phyloP scores from a whole-genome alignment of 2,113 vertebrate genomes.

The Tyrannus savana region DNA sequence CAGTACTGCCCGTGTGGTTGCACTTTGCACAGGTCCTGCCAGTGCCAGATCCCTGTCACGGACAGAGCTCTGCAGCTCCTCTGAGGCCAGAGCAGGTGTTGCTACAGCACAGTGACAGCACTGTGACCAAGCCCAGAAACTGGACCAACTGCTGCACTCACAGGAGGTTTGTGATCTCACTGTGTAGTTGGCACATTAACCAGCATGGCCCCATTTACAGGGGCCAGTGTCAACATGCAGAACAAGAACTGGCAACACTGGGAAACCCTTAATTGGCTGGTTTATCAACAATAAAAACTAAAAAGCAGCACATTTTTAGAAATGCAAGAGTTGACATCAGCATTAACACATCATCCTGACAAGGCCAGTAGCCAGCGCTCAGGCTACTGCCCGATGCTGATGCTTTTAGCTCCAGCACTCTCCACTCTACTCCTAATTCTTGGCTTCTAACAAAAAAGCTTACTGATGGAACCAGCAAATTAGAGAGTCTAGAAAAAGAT shows the following conservation, averaged over 20 bases:
- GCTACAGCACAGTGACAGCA: neutral
- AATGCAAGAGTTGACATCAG: neutral
- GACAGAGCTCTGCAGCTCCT: neutral
- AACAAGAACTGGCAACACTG: neutral
- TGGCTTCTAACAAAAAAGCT: neutral
- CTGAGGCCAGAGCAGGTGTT: neutral
- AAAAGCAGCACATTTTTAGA: neutral
- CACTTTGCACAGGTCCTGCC: fast-evolving
- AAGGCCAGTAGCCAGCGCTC: neutral
- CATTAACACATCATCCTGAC: neutral
- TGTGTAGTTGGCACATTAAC: neutral
- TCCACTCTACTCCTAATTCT: neutral
- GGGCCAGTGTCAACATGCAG: neutral
- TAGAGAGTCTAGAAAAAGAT: neutral
- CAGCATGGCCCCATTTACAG: neutral
- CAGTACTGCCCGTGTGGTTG: fast-evolving
- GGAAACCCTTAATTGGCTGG: neutral
- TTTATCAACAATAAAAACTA: neutral
- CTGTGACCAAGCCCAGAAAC: neutral
- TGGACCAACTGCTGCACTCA: neutral
- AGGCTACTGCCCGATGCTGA: neutral
- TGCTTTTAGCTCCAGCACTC: neutral
- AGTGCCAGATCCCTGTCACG: fast-evolving
- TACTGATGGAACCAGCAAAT: neutral
- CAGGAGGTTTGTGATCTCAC: neutral